These are phyloP conservation scores for Choristoneura fumiferana DNA, from an alignment of 1,140 invertebrate genomes.

Conservation along the genomic window DNA sequence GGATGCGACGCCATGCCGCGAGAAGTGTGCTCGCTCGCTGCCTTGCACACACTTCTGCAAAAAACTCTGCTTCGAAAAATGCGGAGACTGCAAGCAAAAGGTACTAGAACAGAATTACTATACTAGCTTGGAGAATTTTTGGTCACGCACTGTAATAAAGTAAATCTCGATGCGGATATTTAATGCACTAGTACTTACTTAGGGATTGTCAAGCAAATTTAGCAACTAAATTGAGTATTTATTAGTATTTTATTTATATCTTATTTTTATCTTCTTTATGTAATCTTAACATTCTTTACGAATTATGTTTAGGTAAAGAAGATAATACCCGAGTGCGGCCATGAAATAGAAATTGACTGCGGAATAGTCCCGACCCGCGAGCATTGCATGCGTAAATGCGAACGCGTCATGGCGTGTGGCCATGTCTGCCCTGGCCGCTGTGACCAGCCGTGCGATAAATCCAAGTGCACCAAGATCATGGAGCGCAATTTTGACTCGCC, in stretches of 20 bases:
- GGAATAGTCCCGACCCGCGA: slow-evolving; percentile 30
- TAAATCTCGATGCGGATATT: too few species aligned
- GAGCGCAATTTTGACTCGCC: slow-evolving; percentile 34
- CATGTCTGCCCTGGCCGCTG: slow-evolving; percentile 68
- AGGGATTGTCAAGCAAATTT: too few species aligned
- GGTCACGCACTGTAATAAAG: too few species aligned
- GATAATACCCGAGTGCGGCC: slow-evolving; percentile 64
- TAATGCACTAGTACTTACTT: too few species aligned
- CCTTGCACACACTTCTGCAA: slow-evolving; percentile 76
- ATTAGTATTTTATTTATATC: too few species aligned
- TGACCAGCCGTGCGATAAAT: slow-evolving; percentile 49
- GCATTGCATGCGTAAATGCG: slow-evolving; percentile 58
- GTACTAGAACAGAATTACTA: too few species aligned
- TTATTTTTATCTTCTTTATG: too few species aligned
- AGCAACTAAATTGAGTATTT: too few species aligned
- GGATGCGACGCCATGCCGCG: slow-evolving; percentile 54
- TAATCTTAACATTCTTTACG: too few species aligned
- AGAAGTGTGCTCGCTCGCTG: slow-evolving; percentile 68
- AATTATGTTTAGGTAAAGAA: slow-evolving; percentile 71
- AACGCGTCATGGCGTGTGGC: slow-evolving; percentile 61
- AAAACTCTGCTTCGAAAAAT: slow-evolving; percentile 67
- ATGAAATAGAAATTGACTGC: slow-evolving; percentile 61
- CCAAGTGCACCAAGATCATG: slow-evolving; percentile 44
- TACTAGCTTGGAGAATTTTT: too few species aligned
- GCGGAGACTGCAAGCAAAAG: slow-evolving; percentile 68